These are phyloP conservation scores for Chelon auratus DNA, from an alignment of 2,797 vertebrate genomes.

Conservation along the genomic window DNA sequence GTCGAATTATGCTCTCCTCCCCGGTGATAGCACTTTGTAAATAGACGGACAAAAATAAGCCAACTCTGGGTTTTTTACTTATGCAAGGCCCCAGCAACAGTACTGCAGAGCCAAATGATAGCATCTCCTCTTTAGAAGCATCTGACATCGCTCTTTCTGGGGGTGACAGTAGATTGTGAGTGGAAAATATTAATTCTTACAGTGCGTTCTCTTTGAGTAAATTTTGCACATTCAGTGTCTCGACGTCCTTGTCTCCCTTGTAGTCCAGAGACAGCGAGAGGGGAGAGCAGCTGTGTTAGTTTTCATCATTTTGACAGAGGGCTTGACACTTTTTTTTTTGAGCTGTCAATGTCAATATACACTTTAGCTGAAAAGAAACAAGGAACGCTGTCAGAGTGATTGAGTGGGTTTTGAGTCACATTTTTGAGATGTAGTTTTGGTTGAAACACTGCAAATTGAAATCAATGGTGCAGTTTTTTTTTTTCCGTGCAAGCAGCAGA, in stretches of 20 bases:
- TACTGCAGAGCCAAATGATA: neutral
- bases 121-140: conserved; percentile 1
- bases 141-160: neutral
- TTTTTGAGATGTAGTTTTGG: conserved; percentile 18
- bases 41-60: conserved; percentile 27
- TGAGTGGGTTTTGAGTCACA: conserved; percentile 35
- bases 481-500: neutral
- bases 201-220: conserved; percentile 2
- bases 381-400: conserved; percentile 38
- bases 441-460: conserved; percentile 25
- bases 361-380: conserved; percentile 8
- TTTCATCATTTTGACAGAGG: conserved; percentile 44
- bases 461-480: conserved; percentile 5
- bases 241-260: conserved; percentile 7
- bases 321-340: conserved; percentile 56
- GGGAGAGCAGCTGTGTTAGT: conserved; percentile 37
- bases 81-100: conserved; percentile 5
- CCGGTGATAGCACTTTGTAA: conserved; percentile 30
- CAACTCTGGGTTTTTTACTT: conserved; percentile 23
- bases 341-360: conserved; percentile 55
- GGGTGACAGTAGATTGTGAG: conserved; percentile 2
- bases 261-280: conserved; percentile 9
- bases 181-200: neutral
- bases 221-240: neutral
- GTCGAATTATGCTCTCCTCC: conserved; percentile 34